These are phyloP conservation scores for Campoplex nolae DNA, from an alignment of 2,888 invertebrate genomes.

Conservation along the genomic window DNA sequence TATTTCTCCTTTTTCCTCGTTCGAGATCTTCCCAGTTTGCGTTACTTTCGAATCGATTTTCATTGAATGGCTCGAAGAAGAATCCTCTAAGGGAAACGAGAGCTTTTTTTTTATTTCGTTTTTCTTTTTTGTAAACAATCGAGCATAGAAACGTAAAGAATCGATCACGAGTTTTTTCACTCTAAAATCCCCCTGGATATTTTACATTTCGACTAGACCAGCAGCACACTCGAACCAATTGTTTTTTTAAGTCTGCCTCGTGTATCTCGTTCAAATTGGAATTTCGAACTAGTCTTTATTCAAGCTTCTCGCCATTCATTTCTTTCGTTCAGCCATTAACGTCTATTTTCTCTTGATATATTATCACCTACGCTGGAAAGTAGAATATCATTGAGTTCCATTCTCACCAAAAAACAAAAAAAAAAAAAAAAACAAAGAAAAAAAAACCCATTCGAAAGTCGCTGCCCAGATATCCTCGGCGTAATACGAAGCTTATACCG, in stretches of 20 bases:
- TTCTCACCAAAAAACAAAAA: slow-evolving; percentile 19
- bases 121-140: slow-evolving; percentile 37
- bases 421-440: background rate
- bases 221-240: background rate
- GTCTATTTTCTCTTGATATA: slow-evolving; percentile 27
- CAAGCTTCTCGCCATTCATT: slow-evolving; percentile 16
- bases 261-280: slow-evolving; percentile 10
- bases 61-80: background rate
- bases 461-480: background rate
- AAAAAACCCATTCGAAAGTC: background rate
- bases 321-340: background rate
- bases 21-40: slow-evolving; percentile 27
- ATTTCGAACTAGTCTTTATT: slow-evolving; percentile 33
- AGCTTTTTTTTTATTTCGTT: background rate
- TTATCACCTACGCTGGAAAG: background rate
- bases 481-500: background rate
- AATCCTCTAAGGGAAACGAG: background rate
- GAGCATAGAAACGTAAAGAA: slow-evolving; percentile 41
- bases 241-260: background rate
- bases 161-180: slow-evolving; percentile 25
- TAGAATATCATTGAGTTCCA: background rate
- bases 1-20: slow-evolving; percentile 1
- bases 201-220: slow-evolving; percentile 20
- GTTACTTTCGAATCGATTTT: slow-evolving; percentile 49
- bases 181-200: slow-evolving; percentile 42